These are phyloP conservation scores for Stratiomys singularior DNA, from an alignment of 2,888 invertebrate species.

Conservation along the genomic window DNA sequence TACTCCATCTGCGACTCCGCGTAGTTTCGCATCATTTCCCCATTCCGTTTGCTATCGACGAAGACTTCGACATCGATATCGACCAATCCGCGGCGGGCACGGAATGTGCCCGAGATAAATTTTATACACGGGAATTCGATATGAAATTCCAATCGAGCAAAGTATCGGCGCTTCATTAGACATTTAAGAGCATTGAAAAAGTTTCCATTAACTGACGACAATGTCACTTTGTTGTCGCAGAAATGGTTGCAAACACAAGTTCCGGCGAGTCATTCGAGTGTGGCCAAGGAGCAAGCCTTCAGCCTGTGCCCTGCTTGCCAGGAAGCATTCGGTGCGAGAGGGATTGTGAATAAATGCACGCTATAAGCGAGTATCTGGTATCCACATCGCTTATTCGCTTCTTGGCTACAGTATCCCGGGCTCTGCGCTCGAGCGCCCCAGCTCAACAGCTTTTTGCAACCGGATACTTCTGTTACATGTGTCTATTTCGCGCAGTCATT, in stretches of 20 bases:
- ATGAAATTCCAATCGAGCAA: slow-evolving; percentile 46
- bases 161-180: slow-evolving; percentile 50
- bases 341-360: slow-evolving; percentile 1
- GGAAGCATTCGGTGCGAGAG: background rate
- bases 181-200: slow-evolving; percentile 51
- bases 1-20: background rate
- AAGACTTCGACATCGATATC: background rate
- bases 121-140: slow-evolving; percentile 47
- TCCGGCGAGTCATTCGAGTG: background rate
- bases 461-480: slow-evolving; percentile 50
- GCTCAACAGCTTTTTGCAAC: slow-evolving; percentile 48
- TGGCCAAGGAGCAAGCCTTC: slow-evolving; percentile 4
- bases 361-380: slow-evolving; percentile 47
- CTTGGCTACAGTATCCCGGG: slow-evolving; percentile 39
- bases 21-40: background rate
- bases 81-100: slow-evolving; percentile 8
- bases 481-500: slow-evolving; percentile 52
- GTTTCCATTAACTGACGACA: slow-evolving; percentile 49
- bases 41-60: background rate
- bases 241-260: slow-evolving; percentile 48
- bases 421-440: background rate
- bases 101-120: slow-evolving; percentile 27
- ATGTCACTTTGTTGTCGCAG: slow-evolving; percentile 46
- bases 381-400: slow-evolving; percentile 36
- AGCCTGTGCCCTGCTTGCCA: background rate